A percentile compares a stretch with the other conserved stretches of the same genome.
phyloP scores from a whole-genome alignment of 2,113 vertebrate genomes.

The Misgurnus anguillicaudatus region DNA sequence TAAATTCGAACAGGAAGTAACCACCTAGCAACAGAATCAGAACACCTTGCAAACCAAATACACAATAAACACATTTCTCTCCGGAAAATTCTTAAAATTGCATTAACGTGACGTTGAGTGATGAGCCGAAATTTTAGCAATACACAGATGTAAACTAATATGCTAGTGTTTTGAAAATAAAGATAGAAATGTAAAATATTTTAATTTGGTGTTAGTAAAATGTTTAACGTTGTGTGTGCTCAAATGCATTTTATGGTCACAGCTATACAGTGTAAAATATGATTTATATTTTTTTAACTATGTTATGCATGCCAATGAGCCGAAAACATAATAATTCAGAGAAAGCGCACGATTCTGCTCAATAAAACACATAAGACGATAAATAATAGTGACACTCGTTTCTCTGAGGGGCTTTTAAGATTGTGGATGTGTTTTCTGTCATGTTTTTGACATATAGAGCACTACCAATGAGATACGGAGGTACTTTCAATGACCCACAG shows the following conservation, averaged over 20 bases:
- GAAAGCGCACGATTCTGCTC: slow-evolving; percentile 34
- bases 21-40: no score
- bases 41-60: no score
- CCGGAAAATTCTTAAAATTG: no score
- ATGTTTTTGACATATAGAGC: slow-evolving; percentile 43
- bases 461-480: slow-evolving; percentile 48
- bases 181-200: not conserved
- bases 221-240: not conserved
- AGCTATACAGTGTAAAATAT: not conserved
- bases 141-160: no score
- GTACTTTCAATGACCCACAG: slow-evolving; percentile 56
- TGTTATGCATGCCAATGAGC: not conserved
- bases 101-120: no score
- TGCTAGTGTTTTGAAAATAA: no score
- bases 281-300: not conserved
- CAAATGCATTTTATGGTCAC: no score
- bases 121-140: no score
- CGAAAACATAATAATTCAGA: slow-evolving; percentile 18
- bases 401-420: slow-evolving; percentile 40
- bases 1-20: no score
- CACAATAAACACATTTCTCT: no score
- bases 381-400: slow-evolving; percentile 57
- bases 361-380: slow-evolving; percentile 57
- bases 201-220: not conserved
- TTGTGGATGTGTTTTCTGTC: slow-evolving; percentile 44